Percentiles rank a stretch among this genome's conserved stretches.
Evolutionary conservation across 53 echinoderm and acorn worm species (phyloP).

Genomic region (Holothuria leucospilota): DNA sequence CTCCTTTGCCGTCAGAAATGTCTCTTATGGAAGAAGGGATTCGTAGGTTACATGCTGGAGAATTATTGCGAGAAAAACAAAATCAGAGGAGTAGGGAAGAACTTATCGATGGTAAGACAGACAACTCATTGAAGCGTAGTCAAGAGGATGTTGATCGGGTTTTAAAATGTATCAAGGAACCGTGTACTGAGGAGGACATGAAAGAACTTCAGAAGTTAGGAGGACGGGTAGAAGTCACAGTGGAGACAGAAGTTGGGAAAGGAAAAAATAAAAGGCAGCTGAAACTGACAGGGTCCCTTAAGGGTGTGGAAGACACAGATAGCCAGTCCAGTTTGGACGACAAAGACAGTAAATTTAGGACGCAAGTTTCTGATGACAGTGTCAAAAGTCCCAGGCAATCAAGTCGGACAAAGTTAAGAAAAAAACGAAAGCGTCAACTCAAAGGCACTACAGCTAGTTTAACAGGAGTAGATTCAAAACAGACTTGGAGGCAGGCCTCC

Average conservation of each 20-base stretch:
- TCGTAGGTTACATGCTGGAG: constrained; percentile 53
- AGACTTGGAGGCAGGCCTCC: constrained; percentile 42
- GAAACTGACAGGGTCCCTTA: constrained; percentile 39
- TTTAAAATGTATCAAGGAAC: constrained; percentile 49
- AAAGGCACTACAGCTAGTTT: constrained; percentile 21
- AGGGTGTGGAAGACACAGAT: constrained; percentile 32
- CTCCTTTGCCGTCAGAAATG: constrained; percentile 70
- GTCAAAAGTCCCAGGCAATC: neutral
- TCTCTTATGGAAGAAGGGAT: constrained; percentile 83
- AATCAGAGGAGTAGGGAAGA: neutral
- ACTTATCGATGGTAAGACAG: neutral
- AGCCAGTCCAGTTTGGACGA: constrained; percentile 44
- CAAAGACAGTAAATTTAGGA: neutral
- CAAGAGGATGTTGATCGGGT: neutral
- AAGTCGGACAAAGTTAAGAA: constrained; percentile 56
- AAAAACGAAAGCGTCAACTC: constrained; percentile 56
- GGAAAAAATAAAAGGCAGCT: constrained; percentile 59
- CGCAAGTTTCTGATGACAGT: neutral
- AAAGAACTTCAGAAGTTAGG: constrained; percentile 31
- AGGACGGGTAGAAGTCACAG: constrained; percentile 44
- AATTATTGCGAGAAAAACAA: neutral
- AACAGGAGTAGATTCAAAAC: constrained; percentile 23
- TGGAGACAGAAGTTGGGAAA: constrained; percentile 66
- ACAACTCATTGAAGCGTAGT: constrained; percentile 22
- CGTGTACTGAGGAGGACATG: constrained; percentile 18